These are phyloP conservation scores for Botrylloides violaceus DNA, from an alignment of 23 tunicate species.

Conservation along the genomic window DNA sequence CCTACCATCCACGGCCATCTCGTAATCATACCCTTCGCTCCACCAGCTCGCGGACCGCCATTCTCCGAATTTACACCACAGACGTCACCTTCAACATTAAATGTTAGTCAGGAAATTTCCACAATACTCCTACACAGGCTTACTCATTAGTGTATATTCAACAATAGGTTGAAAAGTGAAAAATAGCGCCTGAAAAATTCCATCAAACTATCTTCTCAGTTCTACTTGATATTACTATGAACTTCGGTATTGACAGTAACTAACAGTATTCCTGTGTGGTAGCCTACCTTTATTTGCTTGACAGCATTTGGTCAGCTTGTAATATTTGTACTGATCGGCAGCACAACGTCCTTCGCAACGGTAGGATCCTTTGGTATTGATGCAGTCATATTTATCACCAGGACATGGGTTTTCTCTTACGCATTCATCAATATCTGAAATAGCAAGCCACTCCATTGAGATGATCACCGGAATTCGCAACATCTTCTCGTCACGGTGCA, in stretches of 20 bases:
- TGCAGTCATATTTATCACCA: background rate
- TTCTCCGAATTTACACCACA: slow-evolving; percentile 32
- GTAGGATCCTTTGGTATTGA: slow-evolving; percentile 20
- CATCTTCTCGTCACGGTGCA: too few relatives aligned
- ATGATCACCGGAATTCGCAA: too few relatives aligned
- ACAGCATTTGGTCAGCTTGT: slow-evolving; percentile 10
- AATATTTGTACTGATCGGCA: background rate
- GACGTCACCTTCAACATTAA: background rate
- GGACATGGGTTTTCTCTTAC: slow-evolving; percentile 1
- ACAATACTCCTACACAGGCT: too few relatives aligned
- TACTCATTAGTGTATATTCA: too few relatives aligned
- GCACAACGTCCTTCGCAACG: slow-evolving; percentile 13
- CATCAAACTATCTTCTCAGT: too few relatives aligned
- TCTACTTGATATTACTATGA: too few relatives aligned
- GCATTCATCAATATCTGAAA: slow-evolving; percentile 18
- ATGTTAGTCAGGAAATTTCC: too few relatives aligned
- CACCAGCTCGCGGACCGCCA: slow-evolving; percentile 26
- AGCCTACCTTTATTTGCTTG: background rate
- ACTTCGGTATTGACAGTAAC: too few relatives aligned
- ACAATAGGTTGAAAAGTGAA: too few relatives aligned
- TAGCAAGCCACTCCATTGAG: background rate
- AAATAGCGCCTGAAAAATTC: too few relatives aligned
- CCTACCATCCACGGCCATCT: slow-evolving; percentile 55
- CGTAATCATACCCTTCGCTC: slow-evolving; percentile 4
- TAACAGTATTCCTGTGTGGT: too few relatives aligned